Base-by-base conservation (phyloP, 2,797 vertebrate genomes). In the Carcharodon carcharias region DNA sequence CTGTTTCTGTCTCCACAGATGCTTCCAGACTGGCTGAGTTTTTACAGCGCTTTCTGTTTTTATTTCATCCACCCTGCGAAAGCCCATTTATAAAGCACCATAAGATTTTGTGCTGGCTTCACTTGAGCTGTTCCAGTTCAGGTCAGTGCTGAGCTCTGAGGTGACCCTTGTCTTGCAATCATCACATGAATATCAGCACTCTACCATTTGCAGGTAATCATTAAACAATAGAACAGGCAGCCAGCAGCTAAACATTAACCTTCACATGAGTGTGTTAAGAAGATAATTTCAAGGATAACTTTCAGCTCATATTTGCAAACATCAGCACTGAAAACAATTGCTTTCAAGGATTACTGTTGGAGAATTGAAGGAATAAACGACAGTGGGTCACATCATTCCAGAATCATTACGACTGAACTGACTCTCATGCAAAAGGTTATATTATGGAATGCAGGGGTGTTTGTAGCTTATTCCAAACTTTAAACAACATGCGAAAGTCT, bases 251-350 rank as follows among this genome's bases (percentile, higher is more conserved):
- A 65, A 45, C n/a, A 67, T 93, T 93, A 61, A 92, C 89, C 35
- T n/a, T 63, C n/a, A 40, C 91, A 93, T 18, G 21, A 67, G 6
- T 45, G n/a, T 45, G 91, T 18, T 93, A 23, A 93, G 89, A 92
- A 35, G 91, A 93, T 65, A 63, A 65, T 65, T 93, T 93, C 91
- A 93, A 93, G 35, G 35, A 65, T 65, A 93, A 93, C 7, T 65
- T 93, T 67, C 91, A 93, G 91, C 61, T 28, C 61, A n/a, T 26
- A 93, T 93, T 93, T 93, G 61, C 91, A 65, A 93, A 93, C 91
- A 93, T 65, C 91, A 93, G 91, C 61, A 45, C 35, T 45, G 23
- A 93, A 67, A 65, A 45, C 91, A 93, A 93, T 63, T n/a, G 63
- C 61, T 67, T 93, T 93, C 91, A 6, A 93, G 67, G 21, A 67